These are phyloP conservation scores for Furcula furcula DNA, from an alignment of 2,888 invertebrate genomes.

Conservation along the genomic window DNA sequence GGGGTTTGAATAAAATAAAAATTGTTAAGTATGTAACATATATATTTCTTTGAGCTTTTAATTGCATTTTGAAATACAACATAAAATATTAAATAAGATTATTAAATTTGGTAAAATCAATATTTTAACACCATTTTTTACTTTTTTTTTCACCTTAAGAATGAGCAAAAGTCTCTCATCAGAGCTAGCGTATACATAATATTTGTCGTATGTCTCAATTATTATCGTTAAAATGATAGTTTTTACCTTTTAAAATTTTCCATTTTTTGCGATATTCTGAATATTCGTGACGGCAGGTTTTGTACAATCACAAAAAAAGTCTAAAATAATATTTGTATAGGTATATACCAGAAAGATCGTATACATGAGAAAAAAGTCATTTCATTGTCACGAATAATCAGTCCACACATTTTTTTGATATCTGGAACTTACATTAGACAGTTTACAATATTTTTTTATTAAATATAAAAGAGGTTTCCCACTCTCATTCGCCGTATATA, in stretches of 20 bases:
- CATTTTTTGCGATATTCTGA: conserved; percentile 50
- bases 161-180: conserved; percentile 84
- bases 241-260: conserved; percentile 52
- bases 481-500: conserved; percentile 76
- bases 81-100: conserved; percentile 91
- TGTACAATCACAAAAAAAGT: conserved; percentile 25
- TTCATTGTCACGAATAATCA: conserved; percentile 36
- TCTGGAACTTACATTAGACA: conserved; percentile 69
- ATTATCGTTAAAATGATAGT: conserved; percentile 83
- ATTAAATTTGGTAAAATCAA: conserved; percentile 89
- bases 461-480: conserved; percentile 76
- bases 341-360: conserved; percentile 27
- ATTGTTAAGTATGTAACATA: conserved; percentile 88
- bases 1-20: conserved; percentile 64
- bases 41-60: conserved; percentile 93
- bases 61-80: conserved; percentile 93
- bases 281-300: conserved; percentile 36
- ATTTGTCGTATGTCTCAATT: conserved; percentile 83
- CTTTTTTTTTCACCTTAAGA: conserved; percentile 69
- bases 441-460: conserved; percentile 76
- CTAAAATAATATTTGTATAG: conserved; percentile 24
- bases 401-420: conserved; percentile 48
- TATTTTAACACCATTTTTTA: conserved; percentile 79
- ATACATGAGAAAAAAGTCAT: conserved; percentile 24
- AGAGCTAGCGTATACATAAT: conserved; percentile 90